A percentile compares a stretch with the other conserved stretches of the same genome.
These are phyloP conservation scores for Podiceps cristatus DNA, from an alignment of 2,113 vertebrate species.

Conservation along the genomic window DNA sequence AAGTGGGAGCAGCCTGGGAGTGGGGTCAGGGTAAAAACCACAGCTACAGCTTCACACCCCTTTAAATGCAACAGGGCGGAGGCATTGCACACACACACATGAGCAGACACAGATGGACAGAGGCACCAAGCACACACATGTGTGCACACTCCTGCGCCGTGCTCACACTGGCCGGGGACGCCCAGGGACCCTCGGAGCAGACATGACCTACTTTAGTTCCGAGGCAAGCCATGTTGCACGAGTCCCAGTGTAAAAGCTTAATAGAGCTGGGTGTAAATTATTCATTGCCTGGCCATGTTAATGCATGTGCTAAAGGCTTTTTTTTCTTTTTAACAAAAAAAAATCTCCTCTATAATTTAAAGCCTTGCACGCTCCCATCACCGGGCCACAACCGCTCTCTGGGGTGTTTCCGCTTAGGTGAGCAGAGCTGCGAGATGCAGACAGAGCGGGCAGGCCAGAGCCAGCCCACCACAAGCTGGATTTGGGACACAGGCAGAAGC, in stretches of 20 bases:
- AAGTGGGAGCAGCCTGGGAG: fast-evolving
- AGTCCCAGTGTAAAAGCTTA: conserved; percentile 6
- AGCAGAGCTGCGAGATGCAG: background rate
- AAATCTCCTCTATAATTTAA: conserved; percentile 67
- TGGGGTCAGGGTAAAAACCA: too few species aligned
- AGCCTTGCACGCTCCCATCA: background rate
- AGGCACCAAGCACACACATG: background rate
- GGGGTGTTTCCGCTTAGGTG: background rate
- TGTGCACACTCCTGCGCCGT: fast-evolving
- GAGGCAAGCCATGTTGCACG: fast-evolving
- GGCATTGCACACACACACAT: fast-evolving
- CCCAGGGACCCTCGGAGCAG: background rate
- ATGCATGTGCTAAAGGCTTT: conserved; percentile 55
- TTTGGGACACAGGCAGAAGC: fast-evolving
- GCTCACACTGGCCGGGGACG: fast-evolving
- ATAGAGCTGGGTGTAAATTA: conserved; percentile 16
- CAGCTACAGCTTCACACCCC: too few species aligned
- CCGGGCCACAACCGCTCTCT: background rate
- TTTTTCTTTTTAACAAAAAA: background rate
- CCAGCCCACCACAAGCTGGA: fast-evolving
- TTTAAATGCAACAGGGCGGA: too few species aligned
- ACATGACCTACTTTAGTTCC: conserved; percentile 58
- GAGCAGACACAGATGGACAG: fast-evolving
- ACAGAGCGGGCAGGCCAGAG: background rate
- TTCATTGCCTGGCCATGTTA: conserved; percentile 53